Evolutionary conservation across 2,113 vertebrate species (phyloP).

Genomic region (Dicaeum eximium): DNA sequence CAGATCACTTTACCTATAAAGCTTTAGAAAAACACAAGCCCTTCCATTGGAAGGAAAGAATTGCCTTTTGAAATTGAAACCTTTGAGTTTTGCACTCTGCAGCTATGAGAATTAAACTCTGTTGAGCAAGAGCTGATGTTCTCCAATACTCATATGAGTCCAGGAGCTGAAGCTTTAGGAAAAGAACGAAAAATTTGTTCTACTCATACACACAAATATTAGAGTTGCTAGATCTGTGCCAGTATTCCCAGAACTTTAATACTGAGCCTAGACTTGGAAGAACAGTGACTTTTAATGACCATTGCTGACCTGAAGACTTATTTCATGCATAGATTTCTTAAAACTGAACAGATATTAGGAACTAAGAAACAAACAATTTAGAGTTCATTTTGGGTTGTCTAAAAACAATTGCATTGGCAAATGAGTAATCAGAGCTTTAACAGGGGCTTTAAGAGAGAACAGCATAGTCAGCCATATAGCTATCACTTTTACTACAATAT

Average conservation of each 20-base stretch:
- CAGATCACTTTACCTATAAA: background rate
- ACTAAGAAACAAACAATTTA: background rate
- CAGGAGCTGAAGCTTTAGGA: background rate
- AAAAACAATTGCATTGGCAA: background rate
- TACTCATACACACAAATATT: background rate
- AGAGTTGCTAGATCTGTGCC: background rate
- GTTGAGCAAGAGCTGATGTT: background rate
- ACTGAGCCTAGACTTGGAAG: background rate
- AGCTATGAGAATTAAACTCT: background rate
- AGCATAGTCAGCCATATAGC: background rate
- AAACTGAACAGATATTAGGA: background rate
- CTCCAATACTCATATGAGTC: background rate
- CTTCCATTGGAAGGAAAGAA: background rate
- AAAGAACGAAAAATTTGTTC: background rate
- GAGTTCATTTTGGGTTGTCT: background rate
- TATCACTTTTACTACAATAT: constrained; percentile 17
- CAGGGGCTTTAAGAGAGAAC: background rate
- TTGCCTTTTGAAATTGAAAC: background rate
- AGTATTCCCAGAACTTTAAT: background rate
- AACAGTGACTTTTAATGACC: background rate
- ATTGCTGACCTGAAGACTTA: background rate
- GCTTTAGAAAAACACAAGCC: background rate
- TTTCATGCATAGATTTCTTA: background rate
- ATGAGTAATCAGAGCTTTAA: constrained; percentile 21
- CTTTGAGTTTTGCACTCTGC: background rate